Conservation (phyloP, 2,113 vertebrate genomes). For the Climacteris rufus region DNA sequence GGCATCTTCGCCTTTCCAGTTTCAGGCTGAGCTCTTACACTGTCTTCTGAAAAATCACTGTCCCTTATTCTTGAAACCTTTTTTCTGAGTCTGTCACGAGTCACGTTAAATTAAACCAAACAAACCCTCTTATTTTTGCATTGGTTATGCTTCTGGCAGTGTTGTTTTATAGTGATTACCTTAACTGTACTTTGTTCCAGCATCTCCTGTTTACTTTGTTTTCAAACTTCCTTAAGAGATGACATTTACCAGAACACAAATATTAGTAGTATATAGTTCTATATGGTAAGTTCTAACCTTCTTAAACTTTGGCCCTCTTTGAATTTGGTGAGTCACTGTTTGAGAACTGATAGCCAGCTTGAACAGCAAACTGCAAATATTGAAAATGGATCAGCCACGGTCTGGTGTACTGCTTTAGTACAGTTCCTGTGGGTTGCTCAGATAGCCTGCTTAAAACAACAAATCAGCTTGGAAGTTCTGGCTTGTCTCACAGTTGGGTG, state of each 20-base stretch:
- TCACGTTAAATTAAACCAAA: neutral
- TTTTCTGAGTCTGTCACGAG: neutral
- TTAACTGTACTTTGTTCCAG: neutral
- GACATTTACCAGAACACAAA: neutral
- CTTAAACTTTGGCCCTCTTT: constrained; percentile 1
- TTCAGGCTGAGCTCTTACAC: neutral
- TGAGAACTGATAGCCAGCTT: neutral
- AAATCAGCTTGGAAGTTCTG: neutral
- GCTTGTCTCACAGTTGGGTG: neutral
- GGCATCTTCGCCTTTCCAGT: neutral
- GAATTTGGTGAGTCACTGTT: constrained; percentile 13
- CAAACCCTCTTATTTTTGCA: rapidly evolving
- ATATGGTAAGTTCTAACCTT: neutral
- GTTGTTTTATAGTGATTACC: neutral
- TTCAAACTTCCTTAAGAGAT: neutral
- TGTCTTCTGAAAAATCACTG: rapidly evolving
- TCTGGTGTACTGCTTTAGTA: neutral
- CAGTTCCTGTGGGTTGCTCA: neutral
- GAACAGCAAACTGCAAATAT: neutral
- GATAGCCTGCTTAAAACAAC: neutral
- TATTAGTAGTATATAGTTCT: neutral
- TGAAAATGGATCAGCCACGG: neutral
- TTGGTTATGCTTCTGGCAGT: neutral
- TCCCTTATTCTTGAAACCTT: rapidly evolving
- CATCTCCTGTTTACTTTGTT: neutral